A percentile compares a stretch with the other conserved stretches of the same genome.
These are phyloP conservation scores for Orthonychiurus folsomi DNA, from an alignment of 2,888 invertebrate genomes.

Conservation along the genomic window DNA sequence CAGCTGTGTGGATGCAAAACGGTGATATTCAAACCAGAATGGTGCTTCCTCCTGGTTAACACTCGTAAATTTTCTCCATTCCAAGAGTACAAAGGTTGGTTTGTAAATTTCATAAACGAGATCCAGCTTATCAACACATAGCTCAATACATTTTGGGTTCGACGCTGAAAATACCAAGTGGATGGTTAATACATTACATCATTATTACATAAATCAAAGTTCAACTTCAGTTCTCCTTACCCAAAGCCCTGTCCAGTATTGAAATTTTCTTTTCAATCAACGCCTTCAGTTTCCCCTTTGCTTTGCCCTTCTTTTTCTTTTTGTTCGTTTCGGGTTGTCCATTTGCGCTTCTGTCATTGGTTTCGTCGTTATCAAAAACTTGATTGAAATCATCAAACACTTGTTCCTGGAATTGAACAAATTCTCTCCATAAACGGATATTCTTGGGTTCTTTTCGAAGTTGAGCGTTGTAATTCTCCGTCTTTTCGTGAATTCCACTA, in stretches of 20 bases:
- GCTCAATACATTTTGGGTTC: constrained; percentile 29
- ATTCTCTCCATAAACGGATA: constrained; percentile 34
- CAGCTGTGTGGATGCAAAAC: constrained; percentile 30
- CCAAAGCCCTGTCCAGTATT: constrained; percentile 32
- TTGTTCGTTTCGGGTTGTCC: not conserved
- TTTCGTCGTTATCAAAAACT: constrained; percentile 12
- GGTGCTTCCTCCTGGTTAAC: constrained; percentile 27
- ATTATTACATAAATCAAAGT: constrained; percentile 9
- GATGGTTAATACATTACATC: not conserved
- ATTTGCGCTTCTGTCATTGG: not conserved
- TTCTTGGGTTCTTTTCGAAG: constrained; percentile 30
- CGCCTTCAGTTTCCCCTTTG: constrained; percentile 28
- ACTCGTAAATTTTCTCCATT: constrained; percentile 35
- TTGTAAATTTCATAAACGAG: constrained; percentile 30
- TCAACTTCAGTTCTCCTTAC: constrained; percentile 17
- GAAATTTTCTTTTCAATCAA: constrained; percentile 34
- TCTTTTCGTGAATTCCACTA: constrained; percentile 21
- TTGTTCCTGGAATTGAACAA: constrained; percentile 38
- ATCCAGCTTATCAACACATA: constrained; percentile 28
- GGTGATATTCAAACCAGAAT: constrained; percentile 35
- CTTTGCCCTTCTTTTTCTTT: constrained; percentile 13
- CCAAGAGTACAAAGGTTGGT: constrained; percentile 27
- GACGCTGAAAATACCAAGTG: constrained; percentile 29
- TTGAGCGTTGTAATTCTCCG: constrained; percentile 31
- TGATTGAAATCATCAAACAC: constrained; percentile 28